Base-by-base conservation (phyloP, 2,113 vertebrate genomes). In the Lepus europaeus region DNA sequence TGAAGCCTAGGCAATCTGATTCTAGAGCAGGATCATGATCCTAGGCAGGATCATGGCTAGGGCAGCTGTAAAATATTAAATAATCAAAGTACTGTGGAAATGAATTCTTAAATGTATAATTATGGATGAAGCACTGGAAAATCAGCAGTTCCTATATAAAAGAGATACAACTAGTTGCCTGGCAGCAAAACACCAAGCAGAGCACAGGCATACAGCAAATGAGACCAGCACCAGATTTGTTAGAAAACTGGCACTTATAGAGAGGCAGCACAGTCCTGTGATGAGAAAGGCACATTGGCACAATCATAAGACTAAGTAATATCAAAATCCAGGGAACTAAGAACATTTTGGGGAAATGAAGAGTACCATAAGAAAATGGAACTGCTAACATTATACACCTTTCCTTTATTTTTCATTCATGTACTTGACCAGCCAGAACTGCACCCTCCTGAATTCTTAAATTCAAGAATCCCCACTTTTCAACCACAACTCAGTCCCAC, bases 31-130 rank as follows among this genome's bases (percentile, higher is more conserved):
- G n/a, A 33, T 36, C 88, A 72, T 69, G 56, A 36, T 49, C 73
- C 79, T 19, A 84, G 45, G 56, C 29, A 73, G 68, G 9, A 73
- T 84, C 61, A 74, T 31, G 13, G 39, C 49, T 56, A 87, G 84
- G 91, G 10, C 9, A 68, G 91, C 88, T 74, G 93, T n/a, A 70
- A 88, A 96, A 91, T 70, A 74, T 36, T 91, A 22, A 89, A 85
- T 49, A 80, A 93, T 78, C 63, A 95, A 92, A 87, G 33, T 36
- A 96, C 11, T 87, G 76, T 73, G 9, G 16, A 90, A 90, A 93
- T 68, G 53, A 82, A 93, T 93, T 77, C 25, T n/a, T 45, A n/a
- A 69, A 53, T 59, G 16, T 66, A 63, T 93, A 53, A 82, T 73
- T 87, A 77, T 27, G 87, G 64, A 9, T 89, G 25, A 87, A 90